Evolutionary conservation across 2,113 vertebrate genomes (phyloP).

Genomic region (Anoura caudifer): DNA sequence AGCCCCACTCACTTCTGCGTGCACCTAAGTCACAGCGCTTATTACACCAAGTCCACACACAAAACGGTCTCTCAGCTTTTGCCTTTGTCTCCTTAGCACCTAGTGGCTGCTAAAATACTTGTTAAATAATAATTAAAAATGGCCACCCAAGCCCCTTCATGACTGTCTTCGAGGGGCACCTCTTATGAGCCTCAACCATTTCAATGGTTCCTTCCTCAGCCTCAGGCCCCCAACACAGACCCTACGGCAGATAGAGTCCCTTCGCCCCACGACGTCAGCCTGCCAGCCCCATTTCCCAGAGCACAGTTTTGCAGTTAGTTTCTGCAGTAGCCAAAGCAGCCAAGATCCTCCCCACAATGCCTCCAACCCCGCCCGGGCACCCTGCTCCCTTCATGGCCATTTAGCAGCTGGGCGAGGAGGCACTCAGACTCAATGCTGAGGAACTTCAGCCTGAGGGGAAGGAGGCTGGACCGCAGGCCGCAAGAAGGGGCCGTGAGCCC

Average conservation of each 20-base stretch:
- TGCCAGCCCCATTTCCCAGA: background rate
- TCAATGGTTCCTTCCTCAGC: rapidly evolving
- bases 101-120: background rate
- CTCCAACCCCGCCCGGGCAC: no score
- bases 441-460: background rate
- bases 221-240: background rate
- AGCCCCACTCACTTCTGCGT: background rate
- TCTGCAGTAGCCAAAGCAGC: background rate
- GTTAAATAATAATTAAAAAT: background rate
- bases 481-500: background rate
- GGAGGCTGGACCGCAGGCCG: background rate
- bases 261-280: background rate
- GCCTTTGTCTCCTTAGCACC: background rate
- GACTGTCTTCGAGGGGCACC: background rate
- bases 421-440: background rate
- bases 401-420: background rate
- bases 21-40: rapidly evolving
- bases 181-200: background rate
- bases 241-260: background rate
- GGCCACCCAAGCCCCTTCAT: background rate
- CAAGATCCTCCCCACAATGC: background rate
- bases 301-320: background rate
- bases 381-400: background rate
- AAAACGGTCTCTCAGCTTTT: background rate
- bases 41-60: background rate